Base-by-base conservation (phyloP, 2,888 invertebrate genomes). In the Emmelina monodactyla region DNA sequence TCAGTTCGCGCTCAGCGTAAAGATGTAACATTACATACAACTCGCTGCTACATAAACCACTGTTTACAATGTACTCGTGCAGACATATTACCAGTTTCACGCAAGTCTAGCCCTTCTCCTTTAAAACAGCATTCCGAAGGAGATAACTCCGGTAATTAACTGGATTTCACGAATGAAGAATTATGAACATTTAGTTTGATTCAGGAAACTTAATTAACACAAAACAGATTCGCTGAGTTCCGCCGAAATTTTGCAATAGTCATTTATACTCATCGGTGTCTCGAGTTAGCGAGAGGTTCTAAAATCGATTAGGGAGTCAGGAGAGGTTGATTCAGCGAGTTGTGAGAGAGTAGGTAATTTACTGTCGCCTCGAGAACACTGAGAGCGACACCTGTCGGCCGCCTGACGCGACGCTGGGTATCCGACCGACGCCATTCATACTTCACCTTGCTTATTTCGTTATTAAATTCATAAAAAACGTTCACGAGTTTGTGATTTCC, bases 301-400 rank as follows among this genome's bases (percentile, higher is more conserved):
- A 62, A 65, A 78, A 79, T 79, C 72, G 73, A 76, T 76, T 67
- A 71, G 57, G 62, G 61, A 71, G 59, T 59, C 54, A 60, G 58
- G n/a, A n/a, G n/a, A n/a, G n/a, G 68, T 69, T 69, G 76, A 76
- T 72, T 78, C 75, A 76, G 70, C 69, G 72, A 68, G 63, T 72
- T 70, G 62, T 63, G 62, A 67, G 70, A 63, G 62, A 67, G 70
- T 66, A 68, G 68, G 78, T 78, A 79, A 78, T 78, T 78, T 76
- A 73, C 76, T 75, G n/a, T n/a, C n/a, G n/a, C n/a, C 67, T 73
- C 69, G 68, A 76, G 73, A 70, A 70, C 68, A 73, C 75, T 78
- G 78, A 73, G 72, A 72, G 72, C 73, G 78, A 78, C 76, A 78
- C 78, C 78, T 79, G 78, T 76, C 78, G 72, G 78, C 76, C 78